Evolutionary conservation across 2,113 vertebrate species (phyloP).

Genomic region (Ia io): DNA sequence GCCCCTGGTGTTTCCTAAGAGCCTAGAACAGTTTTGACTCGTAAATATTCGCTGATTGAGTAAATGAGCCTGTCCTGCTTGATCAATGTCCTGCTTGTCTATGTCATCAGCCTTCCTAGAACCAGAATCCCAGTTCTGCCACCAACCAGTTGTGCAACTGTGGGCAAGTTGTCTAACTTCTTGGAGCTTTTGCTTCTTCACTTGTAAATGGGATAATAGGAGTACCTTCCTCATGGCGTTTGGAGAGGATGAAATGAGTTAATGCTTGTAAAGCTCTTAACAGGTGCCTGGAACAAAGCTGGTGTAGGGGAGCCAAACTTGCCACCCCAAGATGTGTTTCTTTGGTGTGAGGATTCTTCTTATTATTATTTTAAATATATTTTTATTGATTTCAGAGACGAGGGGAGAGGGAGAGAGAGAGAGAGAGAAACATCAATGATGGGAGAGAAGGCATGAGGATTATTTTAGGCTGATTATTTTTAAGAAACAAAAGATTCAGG

Average conservation of each 20-base stretch:
- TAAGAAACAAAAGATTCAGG: neutral
- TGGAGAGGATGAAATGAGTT: neutral
- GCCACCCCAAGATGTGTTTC: neutral
- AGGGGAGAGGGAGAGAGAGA: neutral
- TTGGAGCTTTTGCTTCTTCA: neutral
- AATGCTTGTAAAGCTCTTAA: neutral
- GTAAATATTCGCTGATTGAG: neutral
- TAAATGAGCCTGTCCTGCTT: neutral
- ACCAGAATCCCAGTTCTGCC: neutral
- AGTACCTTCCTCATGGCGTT: no score
- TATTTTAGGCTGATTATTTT: neutral
- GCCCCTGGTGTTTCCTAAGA: neutral
- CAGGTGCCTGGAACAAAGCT: neutral
- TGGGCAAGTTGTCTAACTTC: neutral
- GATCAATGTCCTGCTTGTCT: neutral
- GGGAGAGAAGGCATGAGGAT: neutral
- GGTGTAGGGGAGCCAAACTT: neutral
- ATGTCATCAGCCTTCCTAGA: neutral
- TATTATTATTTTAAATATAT: neutral
- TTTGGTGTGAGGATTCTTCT: neutral
- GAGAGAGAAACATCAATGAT: neutral
- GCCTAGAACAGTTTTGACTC: neutral
- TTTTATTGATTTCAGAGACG: neutral
- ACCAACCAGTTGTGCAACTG: neutral
- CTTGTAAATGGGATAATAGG: neutral